phyloP scores from a whole-genome alignment of 2,797 vertebrate species.

The Tamandua tetradactyla region DNA sequence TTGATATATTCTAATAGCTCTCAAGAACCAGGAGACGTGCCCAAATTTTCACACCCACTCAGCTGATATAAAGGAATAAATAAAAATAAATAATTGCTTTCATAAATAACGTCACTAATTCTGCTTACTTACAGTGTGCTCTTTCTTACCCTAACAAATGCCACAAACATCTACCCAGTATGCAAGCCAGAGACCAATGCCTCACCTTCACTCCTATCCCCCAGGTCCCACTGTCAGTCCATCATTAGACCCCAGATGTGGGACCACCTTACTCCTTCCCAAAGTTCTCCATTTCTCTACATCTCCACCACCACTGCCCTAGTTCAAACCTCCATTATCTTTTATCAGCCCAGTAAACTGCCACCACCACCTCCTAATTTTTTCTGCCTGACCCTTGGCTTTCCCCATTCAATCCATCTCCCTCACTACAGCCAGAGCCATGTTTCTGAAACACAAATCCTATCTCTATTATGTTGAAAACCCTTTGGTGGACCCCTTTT shows the following conservation, averaged over 20 bases:
- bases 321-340: too few relatives aligned
- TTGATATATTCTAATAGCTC: neutral
- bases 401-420: neutral
- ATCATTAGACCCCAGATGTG: rapidly evolving
- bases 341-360: neutral
- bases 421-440: neutral
- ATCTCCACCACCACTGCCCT: neutral
- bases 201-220: neutral
- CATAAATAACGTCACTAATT: neutral
- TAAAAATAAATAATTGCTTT: neutral
- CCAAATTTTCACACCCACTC: neutral
- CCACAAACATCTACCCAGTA: neutral
- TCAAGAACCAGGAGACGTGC: neutral
- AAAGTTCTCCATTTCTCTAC: neutral
- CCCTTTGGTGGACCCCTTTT: too few relatives aligned
- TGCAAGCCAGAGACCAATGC: neutral
- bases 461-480: neutral
- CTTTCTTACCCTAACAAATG: neutral
- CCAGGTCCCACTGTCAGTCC: rapidly evolving
- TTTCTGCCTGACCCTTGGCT: neutral
- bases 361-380: neutral
- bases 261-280: too few relatives aligned
- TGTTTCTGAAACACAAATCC: neutral
- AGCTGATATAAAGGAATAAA: neutral
- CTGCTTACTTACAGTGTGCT: neutral